Evolutionary conservation across 2,797 vertebrate genomes (phyloP), one percentile per base, ranked within the genome.

Genomic region (Sebastes steindachneri): DNA sequence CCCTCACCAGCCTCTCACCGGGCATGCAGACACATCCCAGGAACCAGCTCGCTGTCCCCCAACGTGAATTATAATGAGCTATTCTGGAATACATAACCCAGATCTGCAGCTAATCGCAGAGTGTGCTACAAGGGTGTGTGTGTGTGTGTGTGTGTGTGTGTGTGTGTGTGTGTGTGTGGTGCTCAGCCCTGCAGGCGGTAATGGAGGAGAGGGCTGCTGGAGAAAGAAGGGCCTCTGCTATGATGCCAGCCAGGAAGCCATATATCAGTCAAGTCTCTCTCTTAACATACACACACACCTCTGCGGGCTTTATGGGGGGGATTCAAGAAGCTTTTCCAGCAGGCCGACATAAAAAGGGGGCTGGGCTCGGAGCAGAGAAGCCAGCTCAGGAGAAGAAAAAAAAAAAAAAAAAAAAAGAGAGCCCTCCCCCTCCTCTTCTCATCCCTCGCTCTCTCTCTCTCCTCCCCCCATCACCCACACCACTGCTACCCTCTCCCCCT

Each of bases 181-280:
- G 75, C 85, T 82, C 82, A 67, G 70, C 77, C 79, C 85, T 69
- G 68, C 80, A 72, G 77, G 89, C 83, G 5, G 84, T 85, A 78
- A 89, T 82, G 77, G 74, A 90, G 84, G 86, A 51, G 79, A 83
- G 70, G 62, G 78, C 76, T 89, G 78, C 73, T 60, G 28, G 64
- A 85, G 84, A 90, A 88, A 91, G 87, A 83, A 88, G 71, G 88
- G 89, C 88, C 86, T 90, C 90, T 76, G 80, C 86, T 91, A 73
- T 48, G 90, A 92, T 94, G 92, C 94, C 94, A 95, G 89, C 84
- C 94, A 94, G 93, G 93, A 95, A 94, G 88, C 93, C 88, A 90
- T 95, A 93, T 91, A 94, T 95, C 94, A 94, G 86, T 93, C 92
- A 93, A 86, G 91, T 66, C 90, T 83, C 85, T 85, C 85, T 73